A percentile compares a stretch with the other conserved stretches of the same genome.
Evolutionary conservation across 2,113 vertebrate genomes (phyloP).

Genomic region (Paradisaea rubra): DNA sequence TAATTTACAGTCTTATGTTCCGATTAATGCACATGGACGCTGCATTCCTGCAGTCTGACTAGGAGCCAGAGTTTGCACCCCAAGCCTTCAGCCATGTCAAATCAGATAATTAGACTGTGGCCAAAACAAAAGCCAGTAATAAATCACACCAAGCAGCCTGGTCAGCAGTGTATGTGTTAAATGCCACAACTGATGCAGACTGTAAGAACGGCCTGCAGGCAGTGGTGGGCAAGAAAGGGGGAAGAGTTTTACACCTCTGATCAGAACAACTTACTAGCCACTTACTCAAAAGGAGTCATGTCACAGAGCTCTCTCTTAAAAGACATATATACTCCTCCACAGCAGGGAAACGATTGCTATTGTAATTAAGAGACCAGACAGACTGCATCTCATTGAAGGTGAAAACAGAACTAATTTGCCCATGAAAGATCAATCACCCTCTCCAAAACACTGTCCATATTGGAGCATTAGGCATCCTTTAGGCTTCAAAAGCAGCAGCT

Average conservation of each 20-base stretch:
- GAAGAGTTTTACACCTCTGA: not conserved
- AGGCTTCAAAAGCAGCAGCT: not conserved
- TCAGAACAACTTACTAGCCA: not conserved
- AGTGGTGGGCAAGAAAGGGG: not conserved
- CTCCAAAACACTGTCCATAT: not conserved
- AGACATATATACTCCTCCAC: not conserved
- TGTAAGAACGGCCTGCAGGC: not conserved
- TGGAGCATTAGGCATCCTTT: not conserved
- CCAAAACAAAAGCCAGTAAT: not conserved
- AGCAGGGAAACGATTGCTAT: accelerated
- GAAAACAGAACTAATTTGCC: not conserved
- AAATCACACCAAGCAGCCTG: not conserved
- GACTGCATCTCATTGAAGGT: not conserved
- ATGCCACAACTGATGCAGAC: not conserved
- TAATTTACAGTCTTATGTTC: not conserved
- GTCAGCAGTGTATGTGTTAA: not conserved
- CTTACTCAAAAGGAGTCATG: not conserved
- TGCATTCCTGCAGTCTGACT: not conserved
- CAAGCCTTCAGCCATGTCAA: not conserved
- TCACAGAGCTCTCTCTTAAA: not conserved
- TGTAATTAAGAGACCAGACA: not conserved
- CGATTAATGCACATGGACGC: not conserved
- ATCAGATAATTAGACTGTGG: not conserved
- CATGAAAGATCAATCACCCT: not conserved
- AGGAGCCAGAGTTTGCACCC: not conserved